Evolutionary conservation across 2,888 invertebrate genomes (phyloP), one percentile per base, ranked within the genome.

Genomic region (Brachyopa scutellaris): DNA sequence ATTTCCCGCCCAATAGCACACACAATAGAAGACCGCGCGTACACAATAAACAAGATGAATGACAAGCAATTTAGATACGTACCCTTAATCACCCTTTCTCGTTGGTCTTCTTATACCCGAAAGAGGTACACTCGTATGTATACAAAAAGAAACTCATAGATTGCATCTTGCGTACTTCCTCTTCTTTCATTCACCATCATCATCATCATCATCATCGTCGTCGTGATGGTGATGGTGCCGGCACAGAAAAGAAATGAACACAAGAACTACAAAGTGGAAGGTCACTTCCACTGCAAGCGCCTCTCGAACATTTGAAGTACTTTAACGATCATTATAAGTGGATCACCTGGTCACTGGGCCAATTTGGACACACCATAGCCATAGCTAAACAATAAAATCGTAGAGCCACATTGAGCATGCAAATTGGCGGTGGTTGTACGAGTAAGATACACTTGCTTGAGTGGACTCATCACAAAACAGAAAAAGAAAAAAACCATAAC

Each of bases 291-390:
- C 38, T 38, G 55, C 55, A 61, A 59, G 69, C 67, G 57, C 62
- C 80, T 74, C 67, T 62, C 38, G 74, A 33, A 70, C 61, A 61
- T 51, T 82, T 64, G 69, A 70, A 57, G 80, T 64, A 70, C 61
- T 66, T 61, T 77, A 77, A 82, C 77, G 66, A 82, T 66, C 82
- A 77, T 82, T 72, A 77, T 72, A 82, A 82, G 82, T 82, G 82
- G 82, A 82, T 82, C 82, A 82, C 66, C 82, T 82, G 82, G 82
- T 82, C 82, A 82, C 70, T 82, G 82, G 82, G 82, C 70, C 82
- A 77, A 82, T 82, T 82, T 72, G 66, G 82, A 77, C 70, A 70
- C 49, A 70, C 29, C n/a, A n/a, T n/a, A 11, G 42, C 40, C 40
- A 26, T 36, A 19, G 19, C 31, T 2, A n/a, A 36, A 47, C 38